Evolutionary conservation across 2,797 vertebrate genomes (phyloP).

Genomic region (Arctocebus calabarensis): DNA sequence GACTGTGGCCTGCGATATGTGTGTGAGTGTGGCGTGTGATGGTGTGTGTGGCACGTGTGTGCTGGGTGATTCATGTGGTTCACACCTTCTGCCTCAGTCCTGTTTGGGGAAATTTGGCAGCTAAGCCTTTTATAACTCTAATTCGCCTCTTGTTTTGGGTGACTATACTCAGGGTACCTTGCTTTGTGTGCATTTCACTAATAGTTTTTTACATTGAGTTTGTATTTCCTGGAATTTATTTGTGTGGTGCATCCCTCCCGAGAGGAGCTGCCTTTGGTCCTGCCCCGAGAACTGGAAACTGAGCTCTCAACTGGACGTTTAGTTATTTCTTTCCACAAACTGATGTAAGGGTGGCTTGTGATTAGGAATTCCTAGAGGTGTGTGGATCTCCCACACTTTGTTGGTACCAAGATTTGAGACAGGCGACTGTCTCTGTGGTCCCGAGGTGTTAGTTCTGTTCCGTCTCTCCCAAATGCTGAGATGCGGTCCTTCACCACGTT

Average conservation of each 20-base stretch:
- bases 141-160: not conserved
- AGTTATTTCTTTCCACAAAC: slow-evolving; percentile 7
- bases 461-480: not conserved
- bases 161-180: not conserved
- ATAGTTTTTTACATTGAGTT: not conserved
- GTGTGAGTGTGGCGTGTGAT: too few relatives aligned
- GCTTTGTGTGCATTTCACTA: not conserved
- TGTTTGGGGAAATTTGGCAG: not conserved
- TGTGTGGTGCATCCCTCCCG: not conserved
- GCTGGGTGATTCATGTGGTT: not conserved
- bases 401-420: not conserved
- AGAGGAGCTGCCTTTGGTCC: not conserved
- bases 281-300: not conserved
- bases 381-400: not conserved
- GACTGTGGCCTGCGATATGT: too few relatives aligned
- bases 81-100: not conserved
- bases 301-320: not conserved
- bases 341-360: not conserved
- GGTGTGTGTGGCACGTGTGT: not conserved
- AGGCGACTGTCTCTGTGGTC: not conserved
- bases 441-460: not conserved
- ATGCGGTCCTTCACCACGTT: not conserved
- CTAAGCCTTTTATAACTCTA: not conserved
- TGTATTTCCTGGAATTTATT: not conserved
- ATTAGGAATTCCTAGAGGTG: not conserved